Conservation (phyloP, 2,888 invertebrate genomes). For the Tachina fera region DNA sequence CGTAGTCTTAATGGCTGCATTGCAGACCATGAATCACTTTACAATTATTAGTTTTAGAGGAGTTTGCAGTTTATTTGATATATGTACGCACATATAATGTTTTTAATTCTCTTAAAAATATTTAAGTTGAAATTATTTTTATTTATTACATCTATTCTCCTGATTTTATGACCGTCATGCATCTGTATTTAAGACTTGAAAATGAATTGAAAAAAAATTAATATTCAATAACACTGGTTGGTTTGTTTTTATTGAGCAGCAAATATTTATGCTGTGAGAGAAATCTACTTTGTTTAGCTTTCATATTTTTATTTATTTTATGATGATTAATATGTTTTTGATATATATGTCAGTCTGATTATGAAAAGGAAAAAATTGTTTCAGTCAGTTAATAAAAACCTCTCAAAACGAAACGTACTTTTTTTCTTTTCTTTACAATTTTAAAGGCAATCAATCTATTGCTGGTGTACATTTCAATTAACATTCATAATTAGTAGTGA, state of each 20-base stretch:
- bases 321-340: too few species aligned
- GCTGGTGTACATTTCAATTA: slow-evolving; percentile 25
- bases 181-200: background rate
- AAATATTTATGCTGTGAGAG: background rate
- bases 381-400: too few species aligned
- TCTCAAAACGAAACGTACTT: too few species aligned
- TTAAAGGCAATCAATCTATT: background rate
- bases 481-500: slow-evolving; percentile 57
- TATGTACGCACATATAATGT: background rate
- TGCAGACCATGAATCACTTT: slow-evolving; percentile 53
- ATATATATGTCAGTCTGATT: too few species aligned
- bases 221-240: slow-evolving; percentile 46
- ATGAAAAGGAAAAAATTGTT: too few species aligned
- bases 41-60: background rate
- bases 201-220: background rate
- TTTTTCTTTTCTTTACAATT: too few species aligned
- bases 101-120: background rate
- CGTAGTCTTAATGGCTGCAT: slow-evolving; percentile 24
- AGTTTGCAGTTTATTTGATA: background rate
- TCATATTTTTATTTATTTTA: too few species aligned
- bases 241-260: slow-evolving; percentile 20
- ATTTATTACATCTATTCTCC: background rate
- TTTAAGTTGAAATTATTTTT: background rate
- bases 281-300: too few species aligned
- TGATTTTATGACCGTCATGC: background rate